Base-by-base conservation (phyloP, 2,888 invertebrate genomes). In the Melieria picta region DNA sequence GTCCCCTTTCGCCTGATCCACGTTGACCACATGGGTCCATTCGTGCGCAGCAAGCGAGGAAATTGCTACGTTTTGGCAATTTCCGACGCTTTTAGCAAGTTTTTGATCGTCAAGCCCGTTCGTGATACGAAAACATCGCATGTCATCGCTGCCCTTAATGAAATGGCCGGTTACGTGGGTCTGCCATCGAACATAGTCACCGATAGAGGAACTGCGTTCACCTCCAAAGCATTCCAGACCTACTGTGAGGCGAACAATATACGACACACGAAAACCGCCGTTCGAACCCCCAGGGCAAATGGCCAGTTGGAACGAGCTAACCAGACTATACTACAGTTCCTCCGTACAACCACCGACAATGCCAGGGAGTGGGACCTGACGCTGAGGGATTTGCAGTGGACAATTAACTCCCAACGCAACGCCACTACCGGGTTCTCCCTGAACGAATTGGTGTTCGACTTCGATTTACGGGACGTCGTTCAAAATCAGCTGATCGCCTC, bases 161-260 rank as follows among this genome's bases (percentile, higher is more conserved):
- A 77, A 63, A 69, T 75, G 1, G 70, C 72, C 3, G 45, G 65
- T 9, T 74, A 74, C 67, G 76, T 75, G 52, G 72, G 75, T 1
- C 11, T 75, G n/a, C 74, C 77, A 9, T 52, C 10, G 0, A 56
- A 9, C 45, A 70, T 70, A 30, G 63, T 75, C 0, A 75, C 77
- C 5, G 80, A 82, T 69, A 65, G 79, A 69, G 81, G 80, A 10
- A 76, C 80, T 2, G 79, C 79, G 3, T 82, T 77, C 65, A 79
- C 78, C 1, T 77, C 80, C 0, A 75, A 77, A 7, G 42, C 30
- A 11, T 81, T 81, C 57, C 76, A 77, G 63, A 48, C 75, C 4
- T 79, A 78, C 57, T 78, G 76, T 66, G 62, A 74, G 4, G 48
- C 72, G 5, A 65, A 76, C 55, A 67, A 71, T 1, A 78, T 81